Evolutionary conservation across 1,140 invertebrate genomes (phyloP), one percentile per base, ranked within the genome.

Genomic region (Drosophila fuyamai): DNA sequence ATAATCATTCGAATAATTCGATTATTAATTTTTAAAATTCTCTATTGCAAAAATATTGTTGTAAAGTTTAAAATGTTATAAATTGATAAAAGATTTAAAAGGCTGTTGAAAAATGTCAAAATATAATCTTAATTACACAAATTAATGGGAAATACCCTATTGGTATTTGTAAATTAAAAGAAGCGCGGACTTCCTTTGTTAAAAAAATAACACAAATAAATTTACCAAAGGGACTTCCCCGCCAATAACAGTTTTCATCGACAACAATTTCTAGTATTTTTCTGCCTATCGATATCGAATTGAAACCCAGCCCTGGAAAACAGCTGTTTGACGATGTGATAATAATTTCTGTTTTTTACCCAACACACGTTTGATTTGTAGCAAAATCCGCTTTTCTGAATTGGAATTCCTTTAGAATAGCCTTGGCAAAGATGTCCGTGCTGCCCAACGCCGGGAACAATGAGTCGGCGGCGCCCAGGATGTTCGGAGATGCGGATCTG

Each of bases 401-500:
- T 88, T 47, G 56, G 68, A 58, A 61, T 43, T 14, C 0, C 6
- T 16, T 51, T 12, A 35, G 18, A 65, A 36, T 43, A 0, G 18
- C 40, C 23, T 60, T 46, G 10, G 13, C 14, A 65, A 59, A n/a
- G 29, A 92, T 92, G 91, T 77, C 77, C 9, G 14, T 76, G 35
- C 10, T 77, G 44, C 76, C 88, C 3, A 76, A 89, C 14, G 13
- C 48, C 12, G 60, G 54, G 0, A 32, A 54, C 9, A 38, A 58
- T 23, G n/a, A 53, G 12, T 35, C 40, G 9, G 50, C 60, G 10
- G 66, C 58, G 10, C 10, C 76, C 0, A 51, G 41, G 6, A 93
- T 94, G 66, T 83, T 93, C 16, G 92, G 94, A 43, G 93, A 93
- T 55, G 93, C 93, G 58, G 94, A 94, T 40, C 93, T 94, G 46